Evolutionary conservation across 2,797 vertebrate species (phyloP), one percentile per base, ranked within the genome.

Genomic region (Leptatherina wallacei): DNA sequence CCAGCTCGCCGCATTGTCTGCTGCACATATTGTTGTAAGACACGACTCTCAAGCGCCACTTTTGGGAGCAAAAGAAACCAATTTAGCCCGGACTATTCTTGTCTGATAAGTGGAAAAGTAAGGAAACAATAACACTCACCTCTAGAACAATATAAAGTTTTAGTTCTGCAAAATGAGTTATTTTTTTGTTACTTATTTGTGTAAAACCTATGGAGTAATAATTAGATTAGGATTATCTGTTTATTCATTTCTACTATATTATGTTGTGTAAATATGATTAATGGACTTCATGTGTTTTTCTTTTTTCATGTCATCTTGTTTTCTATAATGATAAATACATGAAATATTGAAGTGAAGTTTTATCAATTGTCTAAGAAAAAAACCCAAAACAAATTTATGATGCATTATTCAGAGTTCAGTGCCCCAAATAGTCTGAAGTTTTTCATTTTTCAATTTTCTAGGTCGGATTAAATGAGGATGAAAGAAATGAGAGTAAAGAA

Each of bases 1-100:
- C 60, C 49, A 82, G 86, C 84, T 82, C 71, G 61, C 47, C 58
- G 51, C 61, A 60, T 63, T 76, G 71, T 78, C 85, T 75, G 70
- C 58, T 59, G 22, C 66, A 75, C 60, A 70, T 70, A 60, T 59
- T 65, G 61, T 75, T 72, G 49, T 40, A 24, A 63, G 33, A 71
- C 36, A 71, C 4, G 9, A 4, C 27, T 75, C 55, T 68, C 27
- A 65, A 13, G 40, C 47, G 36, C 49, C 44, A 35, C n/a, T 1
- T 61, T 62, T 61, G n/a, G 20, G 32, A 66, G 47, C 40, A 10
- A 64, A 29, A 54, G 32, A 22, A 16, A 69, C 47, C 30, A 40
- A 13, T 54, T 80, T 35, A 67, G 27, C 27, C 35, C 32, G 35
- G 32, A 40, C 27, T 27, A 22, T 69, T 73, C 13, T 2, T 24